Base-by-base conservation (phyloP, 2,113 vertebrate species). In the Syngnathoides biaculeatus region DNA sequence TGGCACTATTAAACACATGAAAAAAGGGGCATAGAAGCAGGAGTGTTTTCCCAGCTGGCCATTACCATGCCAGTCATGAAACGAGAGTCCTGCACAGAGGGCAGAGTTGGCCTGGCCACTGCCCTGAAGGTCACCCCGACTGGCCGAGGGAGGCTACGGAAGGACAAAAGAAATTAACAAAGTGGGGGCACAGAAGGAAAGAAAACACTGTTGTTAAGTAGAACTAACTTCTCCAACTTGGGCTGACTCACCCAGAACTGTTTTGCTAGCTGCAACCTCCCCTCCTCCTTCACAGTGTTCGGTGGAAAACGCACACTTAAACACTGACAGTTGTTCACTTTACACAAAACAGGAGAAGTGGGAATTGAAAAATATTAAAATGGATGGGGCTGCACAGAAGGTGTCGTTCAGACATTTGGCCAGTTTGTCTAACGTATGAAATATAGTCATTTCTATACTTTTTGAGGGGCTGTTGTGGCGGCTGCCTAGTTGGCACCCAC, bases 401-500 rank as follows among this genome's bases (percentile, higher is more conserved):
- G 64, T 71, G 69, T 62, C 79, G 62, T 52, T 66, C 50, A 71
- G 62, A 77, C 58, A 77, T 70, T 61, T 58, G 59, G 67, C 22
- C 72, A 75, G 42, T 67, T 58, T 58, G 59, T 65, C n/a, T 71
- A 73, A 35, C 67, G 73, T 68, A 74, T 55, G 52, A 55, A 13
- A 0, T 78, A 76, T 73, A 75, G 63, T 57, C 64, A 73, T 69
- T 74, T 68, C 77, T 72, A 77, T 64, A 86, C 68, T 80, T 72
- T 82, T 85, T 74, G 79, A 39, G 74, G 75, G 75, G 61, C 74
- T 81, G 79, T 78, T 77, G 75, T 83, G 74, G 82, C 61, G 73
- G 79, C 74, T 84, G 75, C 64, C 69, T 81, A 69, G 72, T 75
- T 86, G 82, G 85, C 86, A 87, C 86, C 85, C 87, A 89, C 84